Evolutionary conservation across 2,797 vertebrate species (phyloP).

Genomic region (Ptychobarbus kaznakovi): DNA sequence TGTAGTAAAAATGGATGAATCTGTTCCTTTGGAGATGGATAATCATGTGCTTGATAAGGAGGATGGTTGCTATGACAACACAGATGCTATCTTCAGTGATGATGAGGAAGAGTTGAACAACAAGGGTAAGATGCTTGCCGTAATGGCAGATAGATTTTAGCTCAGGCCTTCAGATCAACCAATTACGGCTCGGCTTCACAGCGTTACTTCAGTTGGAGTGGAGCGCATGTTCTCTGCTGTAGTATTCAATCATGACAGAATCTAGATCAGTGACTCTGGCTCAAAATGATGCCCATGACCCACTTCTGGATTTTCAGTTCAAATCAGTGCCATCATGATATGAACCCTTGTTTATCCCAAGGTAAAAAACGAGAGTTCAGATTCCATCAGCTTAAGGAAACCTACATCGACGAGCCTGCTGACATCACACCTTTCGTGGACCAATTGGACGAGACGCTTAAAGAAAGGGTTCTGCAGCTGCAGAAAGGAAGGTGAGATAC

Average conservation of each 20-base stretch:
- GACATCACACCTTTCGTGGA: constrained; percentile 94
- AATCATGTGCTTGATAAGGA: constrained; percentile 94
- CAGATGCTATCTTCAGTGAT: constrained; percentile 93
- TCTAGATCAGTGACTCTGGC: constrained; percentile 10
- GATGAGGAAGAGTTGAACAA: constrained; percentile 92
- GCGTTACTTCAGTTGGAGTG: neutral
- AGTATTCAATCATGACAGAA: neutral
- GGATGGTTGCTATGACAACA: constrained; percentile 92
- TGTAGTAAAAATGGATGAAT: constrained; percentile 91
- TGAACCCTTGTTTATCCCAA: constrained; percentile 51
- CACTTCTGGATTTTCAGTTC: constrained; percentile 6
- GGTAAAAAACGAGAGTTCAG: constrained; percentile 96
- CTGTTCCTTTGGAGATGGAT: constrained; percentile 90
- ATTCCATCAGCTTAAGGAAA: constrained; percentile 95
- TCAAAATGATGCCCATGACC: constrained; percentile 4
- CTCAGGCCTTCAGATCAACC: neutral
- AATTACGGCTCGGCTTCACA: neutral
- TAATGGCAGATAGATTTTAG: neutral
- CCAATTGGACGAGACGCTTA: constrained; percentile 92
- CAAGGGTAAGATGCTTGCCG: constrained; percentile 79
- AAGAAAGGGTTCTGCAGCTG: constrained; percentile 91
- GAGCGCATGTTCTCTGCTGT: neutral
- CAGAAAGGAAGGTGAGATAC: constrained; percentile 90
- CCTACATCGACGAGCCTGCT: constrained; percentile 89
- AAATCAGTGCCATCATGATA: neutral